Conservation (phyloP, 2,113 vertebrate species). For the Pseudorhombus dupliciocellatus region DNA sequence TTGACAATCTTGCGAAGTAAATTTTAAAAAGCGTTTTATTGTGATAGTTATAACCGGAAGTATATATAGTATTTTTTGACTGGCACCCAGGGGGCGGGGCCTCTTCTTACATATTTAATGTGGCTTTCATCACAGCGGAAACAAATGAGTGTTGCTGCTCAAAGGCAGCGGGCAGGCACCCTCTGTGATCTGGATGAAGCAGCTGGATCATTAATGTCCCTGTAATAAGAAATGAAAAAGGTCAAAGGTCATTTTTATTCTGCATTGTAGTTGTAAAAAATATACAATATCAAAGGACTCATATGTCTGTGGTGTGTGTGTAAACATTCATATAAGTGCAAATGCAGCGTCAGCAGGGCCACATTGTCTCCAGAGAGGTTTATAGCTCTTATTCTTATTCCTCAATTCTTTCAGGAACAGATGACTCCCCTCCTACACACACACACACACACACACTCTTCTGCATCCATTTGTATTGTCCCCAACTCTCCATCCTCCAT, state of each 20-base stretch:
- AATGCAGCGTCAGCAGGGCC: conserved; percentile 44
- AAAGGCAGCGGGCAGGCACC: neutral
- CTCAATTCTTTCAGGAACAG: conserved; percentile 42
- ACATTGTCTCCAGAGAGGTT: conserved; percentile 36
- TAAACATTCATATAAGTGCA: conserved; percentile 12
- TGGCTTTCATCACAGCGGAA: neutral
- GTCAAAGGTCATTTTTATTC: neutral
- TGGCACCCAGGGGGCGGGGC: conserved; percentile 28
- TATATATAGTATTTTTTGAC: neutral
- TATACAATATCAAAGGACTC: neutral
- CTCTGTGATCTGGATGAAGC: too few species aligned
- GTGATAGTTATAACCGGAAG: conserved; percentile 45
- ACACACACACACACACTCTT: conserved; percentile 19
- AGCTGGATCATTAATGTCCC: neutral
- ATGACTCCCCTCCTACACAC: conserved; percentile 41
- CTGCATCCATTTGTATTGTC: conserved; percentile 48
- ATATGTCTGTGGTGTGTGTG: neutral
- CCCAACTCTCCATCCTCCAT: conserved; percentile 37
- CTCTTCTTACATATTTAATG: neutral
- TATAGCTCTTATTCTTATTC: conserved; percentile 42
- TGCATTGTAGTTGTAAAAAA: neutral
- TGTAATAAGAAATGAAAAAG: conserved; percentile 11
- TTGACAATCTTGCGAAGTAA: too few species aligned
- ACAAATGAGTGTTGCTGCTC: neutral
- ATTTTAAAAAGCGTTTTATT: conserved; percentile 15